Evolutionary conservation across 92 coral and sea anemone genomes (phyloP).

Genomic region (Virgularia gustaviana): DNA sequence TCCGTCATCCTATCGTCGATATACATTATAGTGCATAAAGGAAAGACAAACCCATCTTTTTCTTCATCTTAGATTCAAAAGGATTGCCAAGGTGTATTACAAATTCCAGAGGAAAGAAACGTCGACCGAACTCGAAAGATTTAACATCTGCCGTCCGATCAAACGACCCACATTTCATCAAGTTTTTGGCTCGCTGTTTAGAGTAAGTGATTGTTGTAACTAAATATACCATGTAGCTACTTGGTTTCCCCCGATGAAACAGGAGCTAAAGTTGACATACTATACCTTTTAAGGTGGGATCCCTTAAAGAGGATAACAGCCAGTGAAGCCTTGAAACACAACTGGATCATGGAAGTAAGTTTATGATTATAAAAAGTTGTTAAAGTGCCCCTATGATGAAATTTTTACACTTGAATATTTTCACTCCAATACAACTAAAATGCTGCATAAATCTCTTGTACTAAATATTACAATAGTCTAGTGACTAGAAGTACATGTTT

Average conservation of each 20-base stretch:
- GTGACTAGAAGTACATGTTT: not conserved
- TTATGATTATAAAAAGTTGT: not conserved
- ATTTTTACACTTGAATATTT: no score
- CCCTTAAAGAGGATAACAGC: slow-evolving; percentile 82
- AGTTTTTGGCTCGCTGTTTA: slow-evolving; percentile 71
- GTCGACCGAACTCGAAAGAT: slow-evolving; percentile 80
- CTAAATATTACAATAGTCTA: no score
- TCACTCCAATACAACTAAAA: no score
- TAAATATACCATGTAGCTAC: not conserved
- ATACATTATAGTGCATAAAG: not conserved
- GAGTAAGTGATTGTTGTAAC: slow-evolving; percentile 62
- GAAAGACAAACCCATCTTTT: not conserved
- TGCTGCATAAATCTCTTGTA: no score
- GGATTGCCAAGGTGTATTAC: slow-evolving; percentile 91
- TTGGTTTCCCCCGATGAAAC: not conserved
- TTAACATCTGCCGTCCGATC: slow-evolving; percentile 69
- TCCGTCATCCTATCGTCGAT: not conserved
- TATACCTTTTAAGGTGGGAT: slow-evolving; percentile 69
- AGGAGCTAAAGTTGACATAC: not conserved
- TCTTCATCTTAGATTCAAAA: slow-evolving; percentile 71
- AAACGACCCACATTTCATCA: slow-evolving; percentile 78
- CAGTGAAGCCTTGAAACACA: slow-evolving; percentile 86
- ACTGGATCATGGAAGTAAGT: slow-evolving; percentile 86
- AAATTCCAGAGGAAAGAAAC: slow-evolving; percentile 91
- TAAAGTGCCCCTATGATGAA: not conserved